Conservation (phyloP, 1,140 invertebrate species). For the Drosophila burlai region DNA sequence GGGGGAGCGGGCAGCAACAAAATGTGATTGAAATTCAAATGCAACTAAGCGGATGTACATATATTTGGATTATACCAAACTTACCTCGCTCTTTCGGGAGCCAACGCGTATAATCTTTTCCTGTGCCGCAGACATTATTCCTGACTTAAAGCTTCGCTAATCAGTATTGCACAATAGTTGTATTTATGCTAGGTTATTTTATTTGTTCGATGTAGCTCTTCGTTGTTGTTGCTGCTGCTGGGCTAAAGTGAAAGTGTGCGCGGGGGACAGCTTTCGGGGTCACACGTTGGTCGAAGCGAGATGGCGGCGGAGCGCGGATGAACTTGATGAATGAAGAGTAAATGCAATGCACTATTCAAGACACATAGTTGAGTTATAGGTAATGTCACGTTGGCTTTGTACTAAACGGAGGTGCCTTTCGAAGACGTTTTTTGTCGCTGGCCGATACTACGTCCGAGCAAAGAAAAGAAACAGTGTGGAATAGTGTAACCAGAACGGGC, state of each 20-base stretch:
- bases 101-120: conserved; percentile 87
- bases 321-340: conserved; percentile 69
- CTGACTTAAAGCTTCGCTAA: conserved; percentile 33
- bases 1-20: conserved; percentile 5
- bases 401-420: conserved; percentile 34
- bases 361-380: conserved; percentile 58
- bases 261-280: conserved; percentile 60
- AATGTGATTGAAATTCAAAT: conserved; percentile 77
- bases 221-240: conserved; percentile 18
- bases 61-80: conserved; percentile 42
- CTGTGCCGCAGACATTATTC: conserved; percentile 54
- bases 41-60: conserved; percentile 53
- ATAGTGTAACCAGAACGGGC: conserved; percentile 20
- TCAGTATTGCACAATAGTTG: conserved; percentile 69
- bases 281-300: conserved; percentile 38
- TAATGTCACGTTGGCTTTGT: conserved; percentile 73
- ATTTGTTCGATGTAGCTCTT: conserved; percentile 14
- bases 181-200: conserved; percentile 33
- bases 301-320: conserved; percentile 14
- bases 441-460: conserved; percentile 80
- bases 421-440: conserved; percentile 54
- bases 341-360: conserved; percentile 59
- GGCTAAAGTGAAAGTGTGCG: conserved; percentile 68
- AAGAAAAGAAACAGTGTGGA: conserved; percentile 12
- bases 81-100: conserved; percentile 89